Base-by-base conservation (phyloP, 1,140 invertebrate species). In the Propsilocerus akamusi region DNA sequence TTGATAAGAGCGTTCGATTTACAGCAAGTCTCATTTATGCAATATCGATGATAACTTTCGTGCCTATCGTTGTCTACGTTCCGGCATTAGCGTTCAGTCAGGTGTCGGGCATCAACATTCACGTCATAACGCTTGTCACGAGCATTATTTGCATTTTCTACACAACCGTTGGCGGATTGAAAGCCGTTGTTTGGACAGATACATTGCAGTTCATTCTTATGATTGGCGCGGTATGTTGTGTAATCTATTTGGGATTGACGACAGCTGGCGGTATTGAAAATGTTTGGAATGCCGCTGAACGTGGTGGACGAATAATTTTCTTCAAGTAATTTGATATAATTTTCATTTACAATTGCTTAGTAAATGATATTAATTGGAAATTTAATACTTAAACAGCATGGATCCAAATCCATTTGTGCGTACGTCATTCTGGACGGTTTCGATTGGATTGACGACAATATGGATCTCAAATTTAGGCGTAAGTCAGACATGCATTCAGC, bases 91-190 rank as follows among this genome's bases (percentile, higher is more conserved):
- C 75, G 0, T 78, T 78, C 52, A 71, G 70, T 54, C 75, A 77
- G 68, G 75, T 84, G n/a, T 84, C 81, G 1, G 76, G 75, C 2
- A 69, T 84, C 10, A 74, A 76, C 54, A 59, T 82, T 12, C 75
- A 78, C 59, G 54, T 76, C 20, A 74, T 83, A 22, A 75, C 81
- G 14, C 70, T 77, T 1, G 69, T 80, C 4, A 76, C 84, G 26
- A 83, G 81, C 56, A 57, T 77, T 22, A 76, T 87, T 3, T 86
- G 83, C 62, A 83, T 85, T 25, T 81, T 87, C 59, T 88, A 88
- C 61, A 86, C 84, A 3, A 78, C 81, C 0, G 28, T 57, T 34
- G 56, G 56, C 37, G 57, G 57, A 26, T 34, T 59, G 23, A 48
- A 88, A 69, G 81, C 81, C 4, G 81, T 86, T 1, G 74, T 86